Evolutionary conservation across 2,797 vertebrate genomes (phyloP).

Genomic region (Saxicola maurus): DNA sequence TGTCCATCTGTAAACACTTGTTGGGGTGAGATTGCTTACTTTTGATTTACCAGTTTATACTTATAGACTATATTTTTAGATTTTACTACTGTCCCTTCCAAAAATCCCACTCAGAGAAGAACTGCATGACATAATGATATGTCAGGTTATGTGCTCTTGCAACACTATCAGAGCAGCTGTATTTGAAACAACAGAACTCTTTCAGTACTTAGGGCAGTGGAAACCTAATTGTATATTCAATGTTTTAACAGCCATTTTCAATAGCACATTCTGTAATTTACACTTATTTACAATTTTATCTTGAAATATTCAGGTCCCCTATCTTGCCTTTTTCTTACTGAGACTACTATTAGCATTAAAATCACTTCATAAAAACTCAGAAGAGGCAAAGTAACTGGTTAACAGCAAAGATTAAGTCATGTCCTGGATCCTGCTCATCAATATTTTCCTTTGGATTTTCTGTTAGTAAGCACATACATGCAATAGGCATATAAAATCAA

Average conservation of each 20-base stretch:
- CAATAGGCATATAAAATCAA: neutral
- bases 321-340: neutral
- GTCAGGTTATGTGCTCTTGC: rapidly evolving
- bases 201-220: neutral
- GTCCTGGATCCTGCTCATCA: neutral
- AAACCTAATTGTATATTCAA: neutral
- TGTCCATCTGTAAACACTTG: neutral
- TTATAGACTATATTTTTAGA: neutral
- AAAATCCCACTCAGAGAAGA: neutral
- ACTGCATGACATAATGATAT: neutral
- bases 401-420: neutral
- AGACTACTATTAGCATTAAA: neutral
- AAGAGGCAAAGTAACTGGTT: neutral
- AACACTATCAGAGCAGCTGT: neutral
- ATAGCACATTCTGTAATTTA: neutral
- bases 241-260: neutral
- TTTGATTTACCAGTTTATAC: neutral
- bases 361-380: neutral
- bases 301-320: neutral
- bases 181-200: neutral
- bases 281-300: neutral
- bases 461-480: neutral
- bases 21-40: neutral
- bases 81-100: neutral
- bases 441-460: neutral